Evolutionary conservation across 2,888 invertebrate genomes (phyloP), one percentile per base, ranked within the genome.

Genomic region (Acleris sparsana): DNA sequence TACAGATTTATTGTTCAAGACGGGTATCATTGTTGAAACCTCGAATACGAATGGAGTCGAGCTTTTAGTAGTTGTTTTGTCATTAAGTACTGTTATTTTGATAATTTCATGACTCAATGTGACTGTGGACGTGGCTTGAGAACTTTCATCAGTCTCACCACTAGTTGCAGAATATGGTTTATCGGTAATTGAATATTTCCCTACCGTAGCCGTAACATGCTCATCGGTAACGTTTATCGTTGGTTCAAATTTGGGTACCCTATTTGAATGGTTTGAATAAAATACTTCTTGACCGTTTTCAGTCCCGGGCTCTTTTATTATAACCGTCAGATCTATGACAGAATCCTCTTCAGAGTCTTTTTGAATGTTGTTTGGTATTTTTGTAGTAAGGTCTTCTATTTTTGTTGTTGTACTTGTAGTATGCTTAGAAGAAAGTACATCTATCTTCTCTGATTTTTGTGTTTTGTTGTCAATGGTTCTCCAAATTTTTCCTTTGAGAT

Each of bases 291-390:
- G 72, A 6, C 62, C 69, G 3, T 73, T 68, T 44, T 74, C 73
- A 20, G 74, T 65, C 39, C 73, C 73, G 43, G 78, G 75, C 70
- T 90, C 89, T 69, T 85, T 88, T 69, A 92, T 80, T 57, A 87
- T 80, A 33, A 92, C 87, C 2, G 86, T 89, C 0, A 92, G 79
- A 69, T 92, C 89, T 60, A 91, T 79, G 6, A 80, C 74, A 17
- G 82, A 76, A 68, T 86, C 84, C 67, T 86, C 85, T 48, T 78
- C 78, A 9, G 64, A 53, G 44, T 76, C 71, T 52, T 73, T 69
- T 25, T 69, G 68, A 25, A 74, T 71, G 9, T 75, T 71, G 3
- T 69, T 73, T 62, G 75, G 71, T 48, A 57, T 69, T 43, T 72
- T 57, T 39, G 73, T 71, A 1, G 67, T 53, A 3, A 65, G 60